A percentile compares a stretch with the other conserved stretches of the same genome.
These are phyloP conservation scores for Chironomus striatipennis DNA, from an alignment of 1,140 invertebrate species.

Conservation along the genomic window DNA sequence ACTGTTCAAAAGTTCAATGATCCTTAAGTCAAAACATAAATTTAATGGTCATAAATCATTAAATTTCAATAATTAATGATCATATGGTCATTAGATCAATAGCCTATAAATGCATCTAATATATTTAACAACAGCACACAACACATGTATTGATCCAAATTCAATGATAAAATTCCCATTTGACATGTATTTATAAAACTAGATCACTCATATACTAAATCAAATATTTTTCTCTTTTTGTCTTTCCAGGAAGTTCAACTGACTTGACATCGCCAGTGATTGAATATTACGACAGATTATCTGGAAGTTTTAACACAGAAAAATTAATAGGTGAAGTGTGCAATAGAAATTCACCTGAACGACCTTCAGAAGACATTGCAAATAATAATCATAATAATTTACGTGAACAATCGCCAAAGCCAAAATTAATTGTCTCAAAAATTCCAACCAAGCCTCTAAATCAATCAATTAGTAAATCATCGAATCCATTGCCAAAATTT, in stretches of 20 bases:
- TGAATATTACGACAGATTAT: slow-evolving; percentile 46
- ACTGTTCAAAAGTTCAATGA: no score
- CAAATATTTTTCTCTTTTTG: not conserved
- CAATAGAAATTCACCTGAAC: not conserved
- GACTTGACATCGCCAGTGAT: slow-evolving; percentile 49
- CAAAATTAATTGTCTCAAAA: slow-evolving; percentile 15
- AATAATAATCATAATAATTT: not conserved
- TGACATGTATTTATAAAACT: not conserved
- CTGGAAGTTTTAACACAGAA: slow-evolving; percentile 27
- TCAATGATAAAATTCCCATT: not conserved
- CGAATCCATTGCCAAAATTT: not conserved
- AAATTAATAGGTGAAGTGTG: not conserved
- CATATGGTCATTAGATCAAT: no score
- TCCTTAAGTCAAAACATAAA: no score
- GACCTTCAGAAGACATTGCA: not conserved
- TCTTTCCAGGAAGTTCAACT: slow-evolving; percentile 48
- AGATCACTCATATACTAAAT: not conserved
- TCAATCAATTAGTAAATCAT: not conserved
- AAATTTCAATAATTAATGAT: no score
- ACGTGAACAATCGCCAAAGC: not conserved
- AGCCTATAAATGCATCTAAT: no score
- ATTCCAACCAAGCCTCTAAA: not conserved
- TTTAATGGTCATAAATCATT: no score
- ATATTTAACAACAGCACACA: no score
- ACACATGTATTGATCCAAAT: not conserved